Evolutionary conservation across 2,888 invertebrate genomes (phyloP), one percentile per base, ranked within the genome.

Genomic region (Seladonia tumulorum): DNA sequence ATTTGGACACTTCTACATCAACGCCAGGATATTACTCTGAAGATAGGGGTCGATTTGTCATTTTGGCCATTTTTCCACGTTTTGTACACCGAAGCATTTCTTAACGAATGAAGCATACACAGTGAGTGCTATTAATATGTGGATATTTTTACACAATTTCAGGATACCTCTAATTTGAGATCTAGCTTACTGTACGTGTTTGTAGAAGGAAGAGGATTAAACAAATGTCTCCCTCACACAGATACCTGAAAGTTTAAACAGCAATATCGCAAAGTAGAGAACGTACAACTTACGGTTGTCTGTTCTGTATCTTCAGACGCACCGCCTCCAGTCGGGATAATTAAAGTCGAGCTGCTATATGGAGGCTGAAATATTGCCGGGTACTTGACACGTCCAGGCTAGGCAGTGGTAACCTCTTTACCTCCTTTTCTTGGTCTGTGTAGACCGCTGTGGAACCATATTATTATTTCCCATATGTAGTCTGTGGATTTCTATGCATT

Each of bases 361-460:
- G 79, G 72, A 66, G 72, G 63, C 72, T 29, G 53, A 73, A 72
- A 71, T n/a, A 63, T 63, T 18, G 42, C 39, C 25, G 25, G 22
- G 42, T 45, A 73, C 66, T 82, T 45, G 83, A 82, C 76, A 57
- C 63, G 71, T 66, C 22, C 66, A 35, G 29, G 45, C 45, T 68
- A 29, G 53, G 71, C 75, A 49, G 66, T 73, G 57, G 42, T 84
- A 81, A 77, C 86, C 86, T 77, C 86, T 76, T 84, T 86, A 84
- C 85, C 86, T 86, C 85, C 63, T 85, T 85, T 76, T 75, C 70
- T 72, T 71, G 22, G 53, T 66, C 16, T 72, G 22, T 22, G 39
- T 68, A 35, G 29, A 68, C 35, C 22, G 22, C 35, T 8, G 66
- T 10, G 10, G 18, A 39, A 16, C 66, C 35, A 8, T 68, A 35